phyloP scores from a whole-genome alignment of 2,113 vertebrate species.

The Echinops telfairi region DNA sequence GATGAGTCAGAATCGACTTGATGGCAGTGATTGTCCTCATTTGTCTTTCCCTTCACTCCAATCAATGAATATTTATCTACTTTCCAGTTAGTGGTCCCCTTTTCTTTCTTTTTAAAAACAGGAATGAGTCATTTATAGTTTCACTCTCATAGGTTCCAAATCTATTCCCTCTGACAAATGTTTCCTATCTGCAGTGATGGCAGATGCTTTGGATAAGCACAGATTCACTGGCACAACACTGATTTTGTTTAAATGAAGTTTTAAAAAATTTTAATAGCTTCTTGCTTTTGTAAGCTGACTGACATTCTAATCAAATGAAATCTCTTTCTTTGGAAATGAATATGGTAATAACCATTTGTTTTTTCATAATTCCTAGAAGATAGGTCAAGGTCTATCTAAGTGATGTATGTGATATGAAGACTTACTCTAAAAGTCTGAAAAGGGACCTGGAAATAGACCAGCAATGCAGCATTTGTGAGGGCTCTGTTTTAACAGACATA shows the following conservation, averaged over 20 bases:
- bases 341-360: constrained; percentile 10
- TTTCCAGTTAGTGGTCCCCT: too few relatives aligned
- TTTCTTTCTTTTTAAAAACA: not conserved
- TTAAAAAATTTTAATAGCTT: constrained; percentile 8
- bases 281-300: constrained; percentile 24
- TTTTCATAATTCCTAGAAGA: constrained; percentile 4
- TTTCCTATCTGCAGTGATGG: not conserved
- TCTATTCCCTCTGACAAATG: not conserved
- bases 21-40: too few relatives aligned
- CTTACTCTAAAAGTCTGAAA: not conserved
- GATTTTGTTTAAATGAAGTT: not conserved
- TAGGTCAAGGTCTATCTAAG: not conserved
- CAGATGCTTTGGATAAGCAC: not conserved
- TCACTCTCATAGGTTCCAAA: not conserved
- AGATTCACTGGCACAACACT: not conserved
- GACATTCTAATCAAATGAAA: not conserved
- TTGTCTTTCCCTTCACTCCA: too few relatives aligned
- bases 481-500: not conserved
- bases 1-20: too few relatives aligned
- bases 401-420: not conserved
- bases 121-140: not conserved
- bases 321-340: constrained; percentile 19
- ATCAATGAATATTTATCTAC: too few relatives aligned
- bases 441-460: not conserved
- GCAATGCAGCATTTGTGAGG: constrained; percentile 1